Evolutionary conservation across 1,140 invertebrate species (phyloP).

Genomic region (Drosophila mojavensis): DNA sequence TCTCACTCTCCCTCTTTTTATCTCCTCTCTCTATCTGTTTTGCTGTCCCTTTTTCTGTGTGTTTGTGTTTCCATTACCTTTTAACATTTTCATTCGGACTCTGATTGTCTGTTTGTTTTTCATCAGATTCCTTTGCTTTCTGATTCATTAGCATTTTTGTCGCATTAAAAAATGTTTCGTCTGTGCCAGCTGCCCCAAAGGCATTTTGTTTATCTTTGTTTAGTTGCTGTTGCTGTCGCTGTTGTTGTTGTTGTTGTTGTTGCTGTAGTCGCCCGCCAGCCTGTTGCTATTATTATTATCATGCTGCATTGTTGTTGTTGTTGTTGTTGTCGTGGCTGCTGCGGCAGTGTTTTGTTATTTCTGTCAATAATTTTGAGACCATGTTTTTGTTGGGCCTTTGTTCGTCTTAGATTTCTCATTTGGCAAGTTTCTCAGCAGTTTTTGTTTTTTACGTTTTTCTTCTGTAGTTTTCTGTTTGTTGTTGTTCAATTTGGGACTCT

Average conservation of each 20-base stretch:
- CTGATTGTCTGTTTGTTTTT: constrained; percentile 69
- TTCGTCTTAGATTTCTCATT: constrained; percentile 29
- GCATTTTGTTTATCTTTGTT: constrained; percentile 61
- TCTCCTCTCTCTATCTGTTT: not conserved
- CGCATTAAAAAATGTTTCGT: constrained; percentile 47
- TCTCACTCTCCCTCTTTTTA: not conserved
- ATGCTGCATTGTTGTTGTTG: constrained; percentile 31
- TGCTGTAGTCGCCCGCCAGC: constrained; percentile 18
- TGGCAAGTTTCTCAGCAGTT: constrained; percentile 13
- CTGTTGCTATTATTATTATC: constrained; percentile 51
- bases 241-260: constrained; percentile 1
- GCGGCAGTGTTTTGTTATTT: constrained; percentile 18
- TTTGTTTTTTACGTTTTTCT: not conserved
- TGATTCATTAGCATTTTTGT: constrained; percentile 72
- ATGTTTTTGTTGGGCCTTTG: constrained; percentile 36
- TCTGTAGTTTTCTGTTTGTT: not conserved
- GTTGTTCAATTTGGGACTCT: not conserved
- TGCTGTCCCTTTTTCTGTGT: not conserved
- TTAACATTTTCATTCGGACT: constrained; percentile 25
- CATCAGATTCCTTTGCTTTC: constrained; percentile 58
- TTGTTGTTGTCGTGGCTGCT: not conserved
- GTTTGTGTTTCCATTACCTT: constrained; percentile 18
- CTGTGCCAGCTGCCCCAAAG: constrained; percentile 27
- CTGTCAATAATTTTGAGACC: constrained; percentile 44
- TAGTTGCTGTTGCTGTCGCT: constrained; percentile 25